Percentiles rank a stretch among this genome's conserved stretches.
phyloP scores from a whole-genome alignment of 2,888 invertebrate species.

The Harpalus rufipes region DNA sequence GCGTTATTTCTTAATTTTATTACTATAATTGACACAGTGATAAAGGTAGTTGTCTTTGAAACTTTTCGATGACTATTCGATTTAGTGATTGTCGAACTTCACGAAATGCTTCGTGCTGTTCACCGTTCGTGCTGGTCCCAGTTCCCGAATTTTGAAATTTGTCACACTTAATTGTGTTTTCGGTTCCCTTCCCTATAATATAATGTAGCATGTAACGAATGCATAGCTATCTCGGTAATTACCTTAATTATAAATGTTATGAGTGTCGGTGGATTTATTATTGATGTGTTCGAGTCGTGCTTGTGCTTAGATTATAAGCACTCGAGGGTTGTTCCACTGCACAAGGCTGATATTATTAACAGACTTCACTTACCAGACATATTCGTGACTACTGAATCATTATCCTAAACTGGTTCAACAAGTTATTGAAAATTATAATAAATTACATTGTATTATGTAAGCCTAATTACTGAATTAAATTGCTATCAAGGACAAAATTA shows the following conservation, averaged over 20 bases:
- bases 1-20: no score
- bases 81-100: no score
- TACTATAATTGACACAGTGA: no score
- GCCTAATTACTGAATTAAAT: slow-evolving; percentile 38
- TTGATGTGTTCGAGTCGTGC: slow-evolving; percentile 23
- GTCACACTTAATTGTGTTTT: slow-evolving; percentile 59
- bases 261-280: slow-evolving; percentile 42
- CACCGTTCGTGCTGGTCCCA: slow-evolving; percentile 24
- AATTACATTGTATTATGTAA: slow-evolving; percentile 35
- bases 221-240: slow-evolving; percentile 39
- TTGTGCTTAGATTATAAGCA: background rate
- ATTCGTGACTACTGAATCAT: slow-evolving; percentile 49
- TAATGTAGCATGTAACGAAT: slow-evolving; percentile 40
- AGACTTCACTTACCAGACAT: slow-evolving; percentile 27
- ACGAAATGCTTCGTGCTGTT: no score
- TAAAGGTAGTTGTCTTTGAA: no score
- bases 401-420: slow-evolving; percentile 47
- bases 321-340: background rate
- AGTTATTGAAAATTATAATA: slow-evolving; percentile 40
- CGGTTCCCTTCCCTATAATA: slow-evolving; percentile 56
- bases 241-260: slow-evolving; percentile 55
- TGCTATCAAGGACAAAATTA: slow-evolving; percentile 26
- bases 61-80: no score
- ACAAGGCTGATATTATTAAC: slow-evolving; percentile 11
- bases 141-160: slow-evolving; percentile 57